Percentiles rank a stretch among this genome's conserved stretches.
Evolutionary conservation across 2,888 invertebrate species (phyloP).

Genomic region (Eucera pruinosa): DNA sequence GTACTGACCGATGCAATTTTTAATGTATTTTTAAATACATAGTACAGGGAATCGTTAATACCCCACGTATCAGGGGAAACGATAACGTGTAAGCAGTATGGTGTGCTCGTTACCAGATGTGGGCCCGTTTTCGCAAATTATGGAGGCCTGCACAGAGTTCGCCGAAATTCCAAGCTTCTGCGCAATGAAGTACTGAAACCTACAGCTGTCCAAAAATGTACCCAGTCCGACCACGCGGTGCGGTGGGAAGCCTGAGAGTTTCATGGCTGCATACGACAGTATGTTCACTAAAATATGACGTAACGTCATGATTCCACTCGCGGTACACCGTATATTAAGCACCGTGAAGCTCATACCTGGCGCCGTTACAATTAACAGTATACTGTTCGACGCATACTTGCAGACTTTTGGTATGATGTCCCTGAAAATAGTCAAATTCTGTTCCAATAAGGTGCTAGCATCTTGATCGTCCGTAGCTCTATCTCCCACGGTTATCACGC

Average conservation of each 20-base stretch:
- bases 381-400: conserved; percentile 86
- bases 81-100: too few relatives aligned
- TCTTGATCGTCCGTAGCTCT: conserved; percentile 86
- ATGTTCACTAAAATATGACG: conserved; percentile 85
- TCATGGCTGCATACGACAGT: conserved; percentile 86
- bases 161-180: conserved; percentile 85
- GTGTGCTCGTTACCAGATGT: conserved; percentile 81
- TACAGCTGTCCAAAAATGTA: conserved; percentile 86
- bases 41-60: too few relatives aligned
- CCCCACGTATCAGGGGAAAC: too few relatives aligned
- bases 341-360: too few relatives aligned
- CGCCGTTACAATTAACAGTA: conserved; percentile 82
- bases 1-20: conserved; percentile 80
- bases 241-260: conserved; percentile 86
- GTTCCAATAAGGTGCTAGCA: conserved; percentile 85
- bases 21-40: too few relatives aligned
- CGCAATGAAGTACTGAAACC: conserved; percentile 86
- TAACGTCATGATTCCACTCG: background rate
- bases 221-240: conserved; percentile 86
- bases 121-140: conserved; percentile 87
- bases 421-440: conserved; percentile 87
- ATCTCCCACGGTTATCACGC: conserved; percentile 87
- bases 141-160: conserved; percentile 85
- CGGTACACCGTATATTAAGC: too few relatives aligned
- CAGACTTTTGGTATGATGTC: conserved; percentile 87